Evolutionary conservation across 2,888 invertebrate species (phyloP).

Genomic region (Anthoptus insignis): DNA sequence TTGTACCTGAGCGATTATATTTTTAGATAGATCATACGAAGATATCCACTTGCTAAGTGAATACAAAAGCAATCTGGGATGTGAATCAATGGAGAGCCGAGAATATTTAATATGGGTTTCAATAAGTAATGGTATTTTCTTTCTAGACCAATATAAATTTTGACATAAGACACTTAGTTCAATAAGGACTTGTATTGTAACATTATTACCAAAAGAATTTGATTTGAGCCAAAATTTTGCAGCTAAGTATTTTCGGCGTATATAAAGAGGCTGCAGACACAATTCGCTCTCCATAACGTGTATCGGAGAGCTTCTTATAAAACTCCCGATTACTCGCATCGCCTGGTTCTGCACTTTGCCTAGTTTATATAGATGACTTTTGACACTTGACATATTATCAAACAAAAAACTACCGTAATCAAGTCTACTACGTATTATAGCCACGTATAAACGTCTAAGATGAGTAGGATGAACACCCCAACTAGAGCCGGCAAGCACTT

Average conservation of each 20-base stretch:
- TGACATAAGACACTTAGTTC: slow-evolving; percentile 14
- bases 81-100: slow-evolving; percentile 14
- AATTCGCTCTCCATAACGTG: slow-evolving; percentile 48
- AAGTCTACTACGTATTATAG: slow-evolving; percentile 49
- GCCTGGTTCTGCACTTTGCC: slow-evolving; percentile 48
- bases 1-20: slow-evolving; percentile 3
- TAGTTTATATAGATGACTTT: slow-evolving; percentile 43
- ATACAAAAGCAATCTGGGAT: no score
- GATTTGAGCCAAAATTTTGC: slow-evolving; percentile 38
- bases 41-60: slow-evolving; percentile 24
- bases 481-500: slow-evolving; percentile 42
- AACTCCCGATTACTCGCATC: slow-evolving; percentile 48
- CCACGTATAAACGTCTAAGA: slow-evolving; percentile 48
- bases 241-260: slow-evolving; percentile 42
- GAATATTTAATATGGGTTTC: slow-evolving; percentile 7
- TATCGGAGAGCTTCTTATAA: slow-evolving; percentile 45
- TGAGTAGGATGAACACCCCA: slow-evolving; percentile 52
- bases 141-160: slow-evolving; percentile 34
- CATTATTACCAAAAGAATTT: slow-evolving; percentile 4
- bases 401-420: slow-evolving; percentile 49
- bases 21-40: slow-evolving; percentile 15
- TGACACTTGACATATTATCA: slow-evolving; percentile 37
- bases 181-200: slow-evolving; percentile 4
- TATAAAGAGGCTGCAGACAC: slow-evolving; percentile 38
- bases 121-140: slow-evolving; percentile 39